A percentile compares a stretch with the other conserved stretches of the same genome.
Conservation (phyloP, 1,140 invertebrate species). For the Andrena cerasifolii region DNA sequence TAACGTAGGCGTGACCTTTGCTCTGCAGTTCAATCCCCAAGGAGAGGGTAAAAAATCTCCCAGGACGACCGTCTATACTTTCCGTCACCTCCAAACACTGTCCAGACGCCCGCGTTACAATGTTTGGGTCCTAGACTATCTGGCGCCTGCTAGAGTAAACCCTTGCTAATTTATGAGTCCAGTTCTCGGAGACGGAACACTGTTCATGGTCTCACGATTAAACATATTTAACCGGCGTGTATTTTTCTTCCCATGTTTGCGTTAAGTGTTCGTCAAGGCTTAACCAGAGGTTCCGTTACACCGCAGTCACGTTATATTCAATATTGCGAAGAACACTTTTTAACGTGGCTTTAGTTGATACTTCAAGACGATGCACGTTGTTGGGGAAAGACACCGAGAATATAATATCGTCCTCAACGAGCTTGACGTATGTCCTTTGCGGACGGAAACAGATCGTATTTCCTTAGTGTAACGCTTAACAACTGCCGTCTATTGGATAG, state of each 20-base stretch:
- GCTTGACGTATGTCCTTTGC: slow-evolving; percentile 66
- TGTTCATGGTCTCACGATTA: too few relatives aligned
- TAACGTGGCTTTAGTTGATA: slow-evolving; percentile 25
- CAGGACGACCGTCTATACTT: too few relatives aligned
- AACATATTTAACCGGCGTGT: not conserved
- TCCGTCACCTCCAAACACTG: too few relatives aligned
- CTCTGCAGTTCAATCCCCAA: too few relatives aligned
- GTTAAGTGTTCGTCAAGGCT: not conserved
- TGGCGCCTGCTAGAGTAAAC: too few relatives aligned
- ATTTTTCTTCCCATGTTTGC: not conserved
- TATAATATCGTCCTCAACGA: slow-evolving; percentile 70
- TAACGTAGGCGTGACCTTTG: too few relatives aligned
- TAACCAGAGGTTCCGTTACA: slow-evolving; percentile 17
- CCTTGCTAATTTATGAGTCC: too few relatives aligned
- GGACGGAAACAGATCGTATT: slow-evolving; percentile 67
- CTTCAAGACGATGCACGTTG: slow-evolving; percentile 13
- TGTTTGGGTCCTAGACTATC: too few relatives aligned
- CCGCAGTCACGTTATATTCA: slow-evolving; percentile 44
- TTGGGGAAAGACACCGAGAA: slow-evolving; percentile 43
- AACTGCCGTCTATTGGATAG: not conserved
- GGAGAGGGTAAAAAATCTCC: too few relatives aligned
- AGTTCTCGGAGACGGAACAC: too few relatives aligned
- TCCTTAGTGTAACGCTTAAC: slow-evolving; percentile 55
- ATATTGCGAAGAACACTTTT: not conserved
- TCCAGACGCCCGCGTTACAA: too few relatives aligned